Conservation (phyloP, 2,888 invertebrate genomes). For the Phalera bucephala region DNA sequence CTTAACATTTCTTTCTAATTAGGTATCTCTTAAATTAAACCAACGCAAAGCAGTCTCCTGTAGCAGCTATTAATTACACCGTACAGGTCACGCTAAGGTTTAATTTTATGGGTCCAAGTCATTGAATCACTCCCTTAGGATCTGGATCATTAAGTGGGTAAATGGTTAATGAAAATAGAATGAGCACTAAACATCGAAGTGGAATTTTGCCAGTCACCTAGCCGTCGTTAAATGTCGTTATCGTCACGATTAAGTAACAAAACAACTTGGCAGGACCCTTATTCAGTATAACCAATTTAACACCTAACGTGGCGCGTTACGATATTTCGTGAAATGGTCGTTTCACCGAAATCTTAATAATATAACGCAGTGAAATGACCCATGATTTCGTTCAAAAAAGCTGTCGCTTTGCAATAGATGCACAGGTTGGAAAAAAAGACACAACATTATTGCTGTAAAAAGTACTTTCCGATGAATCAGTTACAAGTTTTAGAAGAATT, state of each 20-base stretch:
- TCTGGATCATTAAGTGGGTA: constrained; percentile 82
- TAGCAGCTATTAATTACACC: constrained; percentile 51
- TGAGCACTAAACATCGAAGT: constrained; percentile 82
- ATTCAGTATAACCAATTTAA: too few species aligned
- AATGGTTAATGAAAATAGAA: constrained; percentile 83
- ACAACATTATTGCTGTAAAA: too few species aligned
- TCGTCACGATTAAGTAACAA: constrained; percentile 82
- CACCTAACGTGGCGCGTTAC: too few species aligned
- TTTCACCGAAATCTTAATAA: too few species aligned
- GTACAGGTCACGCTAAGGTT: constrained; percentile 74
- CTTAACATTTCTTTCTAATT: too few species aligned
- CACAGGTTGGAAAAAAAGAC: too few species aligned
- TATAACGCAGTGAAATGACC: too few species aligned
- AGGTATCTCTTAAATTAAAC: constrained; percentile 7
- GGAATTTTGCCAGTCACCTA: constrained; percentile 83
- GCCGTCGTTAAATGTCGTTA: constrained; percentile 82
- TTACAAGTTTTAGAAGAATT: too few species aligned
- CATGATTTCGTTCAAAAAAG: too few species aligned
- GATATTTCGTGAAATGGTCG: too few species aligned
- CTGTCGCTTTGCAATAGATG: too few species aligned
- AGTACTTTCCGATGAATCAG: too few species aligned
- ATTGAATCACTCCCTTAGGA: constrained; percentile 78
- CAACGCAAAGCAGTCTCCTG: constrained; percentile 34
- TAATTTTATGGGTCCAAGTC: constrained; percentile 76
- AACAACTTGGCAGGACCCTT: constrained; percentile 74